Base-by-base conservation (phyloP, 2,113 vertebrate genomes). In the Acanthochromis polyacanthus region DNA sequence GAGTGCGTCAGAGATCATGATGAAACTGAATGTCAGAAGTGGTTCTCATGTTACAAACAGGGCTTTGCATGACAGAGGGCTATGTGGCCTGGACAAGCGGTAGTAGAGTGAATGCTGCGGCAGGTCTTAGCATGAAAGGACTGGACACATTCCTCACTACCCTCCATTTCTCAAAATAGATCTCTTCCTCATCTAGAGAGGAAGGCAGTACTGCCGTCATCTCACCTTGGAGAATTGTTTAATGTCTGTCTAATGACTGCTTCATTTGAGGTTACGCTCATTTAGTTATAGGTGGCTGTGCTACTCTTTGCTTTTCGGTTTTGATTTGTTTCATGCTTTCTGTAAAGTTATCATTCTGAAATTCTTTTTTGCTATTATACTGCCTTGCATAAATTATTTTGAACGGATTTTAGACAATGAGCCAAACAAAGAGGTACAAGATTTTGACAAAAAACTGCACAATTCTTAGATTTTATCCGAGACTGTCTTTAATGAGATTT, bases 131-230 rank as follows among this genome's bases (percentile, higher is more conserved):
- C 85, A 78, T 87, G 88, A 88, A 78, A 86, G 85, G 63, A 85
- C 76, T 79, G 79, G 66, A 19, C 52, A 71, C 74, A 95, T 93
- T 93, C 90, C 77, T 86, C 69, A 30, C 82, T 69, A 11, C 9
- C 58, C 40, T 48, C 63, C 63, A 22, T 19, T 61, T 69, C 90
- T 88, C 75, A 92, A 94, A 94, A 95, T 94, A 95, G 91, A 91
- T 78, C 48, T 17, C 62, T 86, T 85, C 81, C 82, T 90, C 72
- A 58, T 87, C 40, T 53, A 64, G 50, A 6, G 68, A 80, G 53
- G 60, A 65, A 66, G 60, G 40, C 68, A 45, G 25, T 53, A 72
- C 56, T 73, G 66, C 16, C 78, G 61, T 82, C 55, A 63, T 71
- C 60, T 82, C 36, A 66, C 38, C 8, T 74, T 3, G 20, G 46